A percentile compares a stretch with the other conserved stretches of the same genome.
Evolutionary conservation across 2,797 vertebrate genomes (phyloP).

Genomic region (Poecilia wingei): DNA sequence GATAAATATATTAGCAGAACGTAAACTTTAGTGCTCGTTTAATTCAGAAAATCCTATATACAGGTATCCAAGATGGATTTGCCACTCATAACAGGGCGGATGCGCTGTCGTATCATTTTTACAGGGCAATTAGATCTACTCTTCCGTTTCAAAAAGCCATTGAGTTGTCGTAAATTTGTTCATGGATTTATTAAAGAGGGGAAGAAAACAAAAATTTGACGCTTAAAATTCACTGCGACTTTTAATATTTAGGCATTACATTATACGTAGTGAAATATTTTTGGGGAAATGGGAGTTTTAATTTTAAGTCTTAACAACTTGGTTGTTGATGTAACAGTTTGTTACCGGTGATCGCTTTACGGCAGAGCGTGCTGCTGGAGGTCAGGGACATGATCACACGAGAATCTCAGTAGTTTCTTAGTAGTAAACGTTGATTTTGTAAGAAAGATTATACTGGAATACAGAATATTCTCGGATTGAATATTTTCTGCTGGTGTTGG

Average conservation of each 20-base stretch:
- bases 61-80: background rate
- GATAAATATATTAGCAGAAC: background rate
- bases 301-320: background rate
- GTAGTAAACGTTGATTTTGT: background rate
- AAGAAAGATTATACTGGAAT: accelerated
- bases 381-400: constrained; percentile 51
- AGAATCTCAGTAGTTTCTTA: background rate
- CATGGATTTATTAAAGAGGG: background rate
- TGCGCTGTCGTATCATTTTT: background rate
- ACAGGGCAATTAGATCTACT: background rate
- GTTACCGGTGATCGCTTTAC: constrained; percentile 53
- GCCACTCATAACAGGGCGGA: constrained; percentile 4
- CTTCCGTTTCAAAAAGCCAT: background rate
- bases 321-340: constrained; percentile 44
- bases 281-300: background rate
- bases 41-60: background rate
- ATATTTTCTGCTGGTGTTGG: accelerated
- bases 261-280: background rate
- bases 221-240: background rate
- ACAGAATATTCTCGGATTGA: accelerated
- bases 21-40: background rate
- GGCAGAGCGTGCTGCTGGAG: constrained; percentile 76
- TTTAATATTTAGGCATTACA: background rate
- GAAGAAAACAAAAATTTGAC: background rate
- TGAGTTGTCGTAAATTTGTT: constrained; percentile 4